A percentile compares a stretch with the other conserved stretches of the same genome.
Conservation (phyloP, 2,797 vertebrate genomes). For the Simalia tracyae region DNA sequence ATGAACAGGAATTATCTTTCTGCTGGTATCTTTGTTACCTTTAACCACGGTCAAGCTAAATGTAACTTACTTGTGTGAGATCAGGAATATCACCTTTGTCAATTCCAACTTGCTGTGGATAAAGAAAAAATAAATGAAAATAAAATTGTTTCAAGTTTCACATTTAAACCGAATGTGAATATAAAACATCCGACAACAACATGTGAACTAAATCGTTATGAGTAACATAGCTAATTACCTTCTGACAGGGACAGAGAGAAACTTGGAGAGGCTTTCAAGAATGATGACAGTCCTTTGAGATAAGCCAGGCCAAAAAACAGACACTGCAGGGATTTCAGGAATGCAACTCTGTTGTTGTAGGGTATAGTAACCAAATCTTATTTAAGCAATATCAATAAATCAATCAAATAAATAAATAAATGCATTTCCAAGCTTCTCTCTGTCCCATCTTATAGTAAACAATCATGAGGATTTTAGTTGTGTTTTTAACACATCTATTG, state of each 20-base stretch:
- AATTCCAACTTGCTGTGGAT: slow-evolving; percentile 94
- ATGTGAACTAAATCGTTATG: neutral
- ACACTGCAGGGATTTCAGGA: neutral
- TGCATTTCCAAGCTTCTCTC: neutral
- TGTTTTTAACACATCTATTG: neutral
- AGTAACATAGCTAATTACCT: neutral
- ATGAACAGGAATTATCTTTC: neutral
- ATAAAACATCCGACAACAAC: neutral
- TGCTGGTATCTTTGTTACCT: neutral
- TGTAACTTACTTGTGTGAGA: slow-evolving; percentile 89
- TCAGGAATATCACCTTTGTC: slow-evolving; percentile 99
- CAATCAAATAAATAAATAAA: neutral
- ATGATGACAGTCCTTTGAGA: neutral
- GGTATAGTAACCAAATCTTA: neutral
- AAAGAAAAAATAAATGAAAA: slow-evolving; percentile 41
- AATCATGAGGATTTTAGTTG: neutral
- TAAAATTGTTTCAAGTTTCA: neutral
- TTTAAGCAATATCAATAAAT: neutral
- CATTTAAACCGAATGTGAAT: too few species aligned
- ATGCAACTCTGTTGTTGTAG: neutral
- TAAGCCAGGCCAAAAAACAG: neutral
- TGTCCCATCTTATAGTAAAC: neutral
- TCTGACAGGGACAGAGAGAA: neutral
- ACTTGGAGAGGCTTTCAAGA: neutral
- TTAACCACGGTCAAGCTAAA: slow-evolving; percentile 19